Evolutionary conservation across 2,113 vertebrate genomes (phyloP).

Genomic region (Coracopsis vasa): DNA sequence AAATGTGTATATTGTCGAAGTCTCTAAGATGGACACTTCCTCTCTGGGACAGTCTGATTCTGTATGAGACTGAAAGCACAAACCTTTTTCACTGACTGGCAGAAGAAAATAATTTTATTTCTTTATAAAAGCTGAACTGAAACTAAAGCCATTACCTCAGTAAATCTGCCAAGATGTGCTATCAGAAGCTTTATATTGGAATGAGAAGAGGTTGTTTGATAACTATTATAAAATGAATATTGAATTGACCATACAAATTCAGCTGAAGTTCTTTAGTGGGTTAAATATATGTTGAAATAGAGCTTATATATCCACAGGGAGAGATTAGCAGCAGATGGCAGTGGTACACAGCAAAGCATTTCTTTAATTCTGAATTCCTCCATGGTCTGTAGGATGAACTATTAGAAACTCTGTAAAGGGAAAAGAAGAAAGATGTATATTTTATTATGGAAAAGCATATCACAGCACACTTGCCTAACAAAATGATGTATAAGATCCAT

Average conservation of each 20-base stretch:
- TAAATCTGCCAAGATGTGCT: background rate
- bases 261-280: background rate
- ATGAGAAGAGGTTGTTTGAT: background rate
- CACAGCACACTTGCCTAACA: background rate
- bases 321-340: conserved; percentile 60
- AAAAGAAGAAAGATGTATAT: background rate
- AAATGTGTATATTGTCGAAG: conserved; percentile 4
- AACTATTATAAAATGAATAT: background rate
- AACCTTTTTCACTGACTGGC: background rate
- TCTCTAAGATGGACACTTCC: background rate
- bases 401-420: background rate
- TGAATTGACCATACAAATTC: background rate
- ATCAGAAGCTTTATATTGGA: background rate
- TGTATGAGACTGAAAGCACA: background rate
- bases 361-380: conserved; percentile 38
- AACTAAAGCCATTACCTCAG: background rate
- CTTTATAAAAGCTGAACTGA: background rate
- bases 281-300: conserved; percentile 17
- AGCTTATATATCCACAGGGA: background rate
- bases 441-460: background rate
- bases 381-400: background rate
- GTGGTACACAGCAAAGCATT: conserved; percentile 19
- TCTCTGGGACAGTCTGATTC: background rate
- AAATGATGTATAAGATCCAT: background rate
- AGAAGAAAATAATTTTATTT: background rate